A percentile compares a stretch with the other conserved stretches of the same genome.
Conservation (phyloP, 2,797 vertebrate species). For the Sebastes diploproa region DNA sequence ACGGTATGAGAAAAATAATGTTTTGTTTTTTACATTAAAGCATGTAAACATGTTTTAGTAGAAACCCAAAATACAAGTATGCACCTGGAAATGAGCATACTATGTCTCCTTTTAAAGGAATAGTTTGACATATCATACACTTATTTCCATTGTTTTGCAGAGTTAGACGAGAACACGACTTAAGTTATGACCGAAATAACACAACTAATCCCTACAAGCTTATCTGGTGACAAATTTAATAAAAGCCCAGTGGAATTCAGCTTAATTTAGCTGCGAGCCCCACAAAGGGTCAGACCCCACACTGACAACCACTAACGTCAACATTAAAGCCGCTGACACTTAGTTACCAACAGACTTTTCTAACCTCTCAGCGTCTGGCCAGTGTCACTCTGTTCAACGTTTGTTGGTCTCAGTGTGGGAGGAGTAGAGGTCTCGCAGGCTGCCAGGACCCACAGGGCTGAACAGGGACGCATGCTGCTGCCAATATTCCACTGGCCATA, state of each 20-base stretch:
- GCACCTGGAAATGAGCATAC: too few relatives aligned
- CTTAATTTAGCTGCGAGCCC: constrained; percentile 10
- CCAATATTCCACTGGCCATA: constrained; percentile 65
- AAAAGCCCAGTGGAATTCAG: constrained; percentile 11
- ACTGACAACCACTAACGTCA: neutral
- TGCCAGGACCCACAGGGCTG: constrained; percentile 53
- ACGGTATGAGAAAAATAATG: too few relatives aligned
- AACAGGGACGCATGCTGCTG: constrained; percentile 53
- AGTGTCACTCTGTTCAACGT: constrained; percentile 3
- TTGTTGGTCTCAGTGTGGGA: constrained; percentile 32
- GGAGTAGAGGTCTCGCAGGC: constrained; percentile 29
- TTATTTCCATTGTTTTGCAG: neutral
- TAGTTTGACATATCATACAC: neutral
- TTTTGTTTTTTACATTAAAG: too few relatives aligned
- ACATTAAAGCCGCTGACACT: constrained; percentile 3
- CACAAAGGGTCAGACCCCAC: constrained; percentile 14
- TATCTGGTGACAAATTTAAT: neutral
- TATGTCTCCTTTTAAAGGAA: neutral
- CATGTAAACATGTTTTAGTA: too few relatives aligned
- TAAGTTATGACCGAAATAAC: neutral
- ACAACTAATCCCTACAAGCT: neutral
- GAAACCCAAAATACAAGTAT: too few relatives aligned
- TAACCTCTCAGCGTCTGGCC: constrained; percentile 2
- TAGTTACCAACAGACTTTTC: neutral
- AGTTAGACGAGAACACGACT: neutral